These are phyloP conservation scores for Hyperopisus bebe DNA, from an alignment of 2,113 vertebrate genomes.

Conservation along the genomic window DNA sequence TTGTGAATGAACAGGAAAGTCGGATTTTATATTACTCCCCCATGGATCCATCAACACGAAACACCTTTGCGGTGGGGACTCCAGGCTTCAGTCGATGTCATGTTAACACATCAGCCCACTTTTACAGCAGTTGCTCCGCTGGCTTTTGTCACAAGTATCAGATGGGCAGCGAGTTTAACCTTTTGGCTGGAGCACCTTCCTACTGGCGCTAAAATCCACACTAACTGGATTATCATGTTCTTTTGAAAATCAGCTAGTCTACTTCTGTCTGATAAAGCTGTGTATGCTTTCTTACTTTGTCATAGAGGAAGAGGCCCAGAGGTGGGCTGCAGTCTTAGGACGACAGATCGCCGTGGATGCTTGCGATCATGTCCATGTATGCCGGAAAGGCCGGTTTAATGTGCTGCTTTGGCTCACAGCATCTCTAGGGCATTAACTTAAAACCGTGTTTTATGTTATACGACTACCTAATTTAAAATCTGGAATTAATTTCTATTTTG, in stretches of 20 bases:
- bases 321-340: neutral
- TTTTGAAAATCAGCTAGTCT: neutral
- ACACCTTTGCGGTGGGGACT: conserved; percentile 11
- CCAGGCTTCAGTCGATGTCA: neutral
- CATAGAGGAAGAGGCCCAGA: neutral
- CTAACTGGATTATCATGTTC: neutral
- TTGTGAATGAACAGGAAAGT: conserved; percentile 1
- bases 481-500: neutral
- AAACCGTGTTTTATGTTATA: neutral
- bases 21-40: neutral
- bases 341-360: neutral
- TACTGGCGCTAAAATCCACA: neutral
- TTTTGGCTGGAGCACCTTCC: neutral
- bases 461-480: neutral
- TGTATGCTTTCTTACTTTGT: neutral
- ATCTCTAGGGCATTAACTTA: neutral
- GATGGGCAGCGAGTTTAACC: neutral
- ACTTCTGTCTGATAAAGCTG: neutral
- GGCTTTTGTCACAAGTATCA: neutral
- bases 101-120: neutral
- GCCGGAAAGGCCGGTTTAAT: neutral
- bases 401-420: neutral
- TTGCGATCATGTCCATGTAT: neutral
- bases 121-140: neutral
- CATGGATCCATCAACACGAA: conserved; percentile 15